These are phyloP conservation scores for Melanotaenia pygmaea DNA, from an alignment of 2,797 vertebrate genomes.

Conservation along the genomic window DNA sequence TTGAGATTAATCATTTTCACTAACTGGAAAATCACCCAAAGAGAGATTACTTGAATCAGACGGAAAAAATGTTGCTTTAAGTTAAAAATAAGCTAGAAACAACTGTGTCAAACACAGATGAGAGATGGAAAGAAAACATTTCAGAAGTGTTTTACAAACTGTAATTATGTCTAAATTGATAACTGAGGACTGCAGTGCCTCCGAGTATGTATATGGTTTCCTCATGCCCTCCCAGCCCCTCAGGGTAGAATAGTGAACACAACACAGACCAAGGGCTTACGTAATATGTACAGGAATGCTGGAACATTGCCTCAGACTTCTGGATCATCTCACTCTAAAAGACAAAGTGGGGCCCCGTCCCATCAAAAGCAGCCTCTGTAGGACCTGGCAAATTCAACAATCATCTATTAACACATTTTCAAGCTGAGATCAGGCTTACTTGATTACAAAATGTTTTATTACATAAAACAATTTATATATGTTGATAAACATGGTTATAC, in stretches of 20 bases:
- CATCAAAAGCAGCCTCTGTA: constrained; percentile 15
- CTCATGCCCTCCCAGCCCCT: constrained; percentile 22
- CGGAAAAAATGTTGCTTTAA: constrained; percentile 5
- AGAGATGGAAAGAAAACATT: background rate
- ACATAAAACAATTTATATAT: constrained; percentile 27
- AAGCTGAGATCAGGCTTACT: background rate
- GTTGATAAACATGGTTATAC: constrained; percentile 2
- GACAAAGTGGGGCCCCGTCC: constrained; percentile 38
- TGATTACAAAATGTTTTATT: constrained; percentile 43
- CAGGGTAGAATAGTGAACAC: constrained; percentile 17
- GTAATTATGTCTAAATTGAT: background rate
- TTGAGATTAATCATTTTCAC: constrained; percentile 37
- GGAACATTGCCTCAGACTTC: constrained; percentile 54
- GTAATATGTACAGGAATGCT: constrained; percentile 78
- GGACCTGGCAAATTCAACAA: background rate
- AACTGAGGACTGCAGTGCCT: background rate
- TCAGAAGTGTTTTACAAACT: background rate
- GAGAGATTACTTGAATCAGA: background rate
- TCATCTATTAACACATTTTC: background rate
- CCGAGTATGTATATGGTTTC: constrained; percentile 1
- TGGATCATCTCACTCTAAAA: constrained; percentile 52
- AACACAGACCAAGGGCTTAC: constrained; percentile 55
- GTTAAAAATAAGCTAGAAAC: background rate
- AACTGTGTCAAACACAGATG: background rate
- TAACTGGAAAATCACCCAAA: constrained; percentile 31